Percentiles rank a stretch among this genome's conserved stretches.
Evolutionary conservation across 2,888 invertebrate genomes (phyloP).

Genomic region (Netelia inedita): DNA sequence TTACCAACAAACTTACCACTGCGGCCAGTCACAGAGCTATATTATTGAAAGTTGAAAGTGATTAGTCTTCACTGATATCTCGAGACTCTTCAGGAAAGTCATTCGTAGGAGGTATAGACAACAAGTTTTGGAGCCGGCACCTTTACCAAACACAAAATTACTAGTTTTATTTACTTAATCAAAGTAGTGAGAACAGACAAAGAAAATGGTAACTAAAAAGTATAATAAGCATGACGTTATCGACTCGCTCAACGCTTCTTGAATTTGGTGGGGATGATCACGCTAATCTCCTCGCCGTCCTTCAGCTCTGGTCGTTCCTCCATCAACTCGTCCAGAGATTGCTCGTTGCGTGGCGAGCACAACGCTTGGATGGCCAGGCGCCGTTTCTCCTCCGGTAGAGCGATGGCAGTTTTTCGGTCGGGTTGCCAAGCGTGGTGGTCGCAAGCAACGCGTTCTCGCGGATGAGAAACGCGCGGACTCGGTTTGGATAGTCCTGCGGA

Average conservation of each 20-base stretch:
- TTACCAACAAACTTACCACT: background rate
- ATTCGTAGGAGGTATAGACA: background rate
- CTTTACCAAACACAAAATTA: background rate
- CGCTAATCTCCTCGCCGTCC: slow-evolving; percentile 28
- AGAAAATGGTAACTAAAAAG: background rate
- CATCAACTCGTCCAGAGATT: slow-evolving; percentile 26
- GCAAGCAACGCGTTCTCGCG: slow-evolving; percentile 22
- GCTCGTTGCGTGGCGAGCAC: background rate
- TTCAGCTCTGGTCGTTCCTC: slow-evolving; percentile 34
- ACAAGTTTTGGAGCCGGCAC: background rate
- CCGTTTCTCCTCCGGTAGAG: slow-evolving; percentile 34
- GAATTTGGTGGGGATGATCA: slow-evolving; percentile 36
- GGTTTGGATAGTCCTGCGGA: slow-evolving; percentile 29
- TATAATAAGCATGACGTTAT: background rate
- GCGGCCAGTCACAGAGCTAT: background rate
- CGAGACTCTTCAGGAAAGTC: background rate
- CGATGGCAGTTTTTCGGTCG: background rate
- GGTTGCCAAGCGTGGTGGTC: background rate
- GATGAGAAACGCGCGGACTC: background rate
- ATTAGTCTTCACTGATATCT: background rate
- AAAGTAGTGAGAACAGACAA: background rate
- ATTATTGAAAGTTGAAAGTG: no score
- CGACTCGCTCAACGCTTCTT: background rate
- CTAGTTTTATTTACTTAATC: background rate
- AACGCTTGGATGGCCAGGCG: slow-evolving; percentile 18